Evolutionary conservation across 37 sponge, comb jelly and placozoan species (phyloP).

Genomic region (Chondrosia reniformis): DNA sequence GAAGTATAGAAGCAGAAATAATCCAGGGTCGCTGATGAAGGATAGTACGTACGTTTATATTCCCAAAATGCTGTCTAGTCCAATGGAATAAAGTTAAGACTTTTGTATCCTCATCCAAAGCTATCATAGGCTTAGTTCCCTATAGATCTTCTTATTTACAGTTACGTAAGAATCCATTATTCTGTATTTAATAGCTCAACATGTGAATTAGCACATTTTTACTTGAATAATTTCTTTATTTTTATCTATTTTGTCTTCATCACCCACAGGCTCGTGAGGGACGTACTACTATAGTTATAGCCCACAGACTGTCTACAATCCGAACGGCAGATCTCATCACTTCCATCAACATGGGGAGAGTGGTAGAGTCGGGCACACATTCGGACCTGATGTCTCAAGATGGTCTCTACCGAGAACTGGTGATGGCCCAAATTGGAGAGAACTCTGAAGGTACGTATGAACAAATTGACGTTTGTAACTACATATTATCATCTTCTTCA

Average conservation of each 20-base stretch:
- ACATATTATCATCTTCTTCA: too few species aligned
- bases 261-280: conserved; percentile 64
- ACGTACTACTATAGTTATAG: conserved; percentile 84
- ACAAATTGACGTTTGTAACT: background rate
- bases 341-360: conserved; percentile 46
- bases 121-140: too few species aligned
- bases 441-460: background rate
- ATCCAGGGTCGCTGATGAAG: too few species aligned
- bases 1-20: too few species aligned
- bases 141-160: too few species aligned
- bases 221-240: background rate
- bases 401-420: conserved; percentile 87
- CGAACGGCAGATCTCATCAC: conserved; percentile 70
- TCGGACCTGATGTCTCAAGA: conserved; percentile 58
- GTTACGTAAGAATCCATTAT: too few species aligned
- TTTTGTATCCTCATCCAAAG: too few species aligned
- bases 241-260: background rate
- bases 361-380: conserved; percentile 78
- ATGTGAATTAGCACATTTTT: too few species aligned
- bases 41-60: too few species aligned
- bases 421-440: conserved; percentile 69
- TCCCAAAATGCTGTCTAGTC: too few species aligned
- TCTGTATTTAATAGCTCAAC: too few species aligned
- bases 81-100: too few species aligned
- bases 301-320: conserved; percentile 91